Percentiles rank a stretch among this genome's conserved stretches.
Conservation (phyloP, 2,888 invertebrate genomes). For the Dasypogon diadema region DNA sequence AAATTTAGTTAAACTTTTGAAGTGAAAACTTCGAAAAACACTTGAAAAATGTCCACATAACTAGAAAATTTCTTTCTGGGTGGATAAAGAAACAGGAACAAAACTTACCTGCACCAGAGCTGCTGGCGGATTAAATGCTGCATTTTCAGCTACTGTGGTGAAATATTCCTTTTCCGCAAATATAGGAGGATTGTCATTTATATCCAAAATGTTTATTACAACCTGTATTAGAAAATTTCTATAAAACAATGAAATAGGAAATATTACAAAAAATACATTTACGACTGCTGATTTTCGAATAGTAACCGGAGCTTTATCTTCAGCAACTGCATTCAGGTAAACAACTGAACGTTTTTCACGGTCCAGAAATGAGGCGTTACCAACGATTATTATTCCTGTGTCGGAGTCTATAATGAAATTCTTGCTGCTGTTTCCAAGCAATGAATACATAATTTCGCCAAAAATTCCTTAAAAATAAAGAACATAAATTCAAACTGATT, state of each 20-base stretch:
- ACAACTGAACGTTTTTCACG: slow-evolving; percentile 80
- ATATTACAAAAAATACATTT: slow-evolving; percentile 70
- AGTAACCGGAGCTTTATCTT: slow-evolving; percentile 81
- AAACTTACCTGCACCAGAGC: slow-evolving; percentile 78
- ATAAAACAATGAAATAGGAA: slow-evolving; percentile 40
- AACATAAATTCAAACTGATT: too few relatives aligned
- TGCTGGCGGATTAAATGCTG: slow-evolving; percentile 83
- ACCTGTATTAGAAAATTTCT: slow-evolving; percentile 69
- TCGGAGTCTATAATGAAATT: slow-evolving; percentile 80
- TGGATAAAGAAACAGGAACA: too few relatives aligned
- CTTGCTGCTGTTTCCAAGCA: slow-evolving; percentile 80
- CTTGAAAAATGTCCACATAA: too few relatives aligned
- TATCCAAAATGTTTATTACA: slow-evolving; percentile 81
- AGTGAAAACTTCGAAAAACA: too few relatives aligned
- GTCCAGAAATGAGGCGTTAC: slow-evolving; percentile 79
- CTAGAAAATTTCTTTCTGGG: too few relatives aligned
- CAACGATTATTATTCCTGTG: slow-evolving; percentile 82
- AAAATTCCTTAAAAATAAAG: slow-evolving; percentile 71
- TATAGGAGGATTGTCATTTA: slow-evolving; percentile 89
- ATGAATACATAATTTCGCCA: slow-evolving; percentile 82
- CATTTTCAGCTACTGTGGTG: slow-evolving; percentile 86
- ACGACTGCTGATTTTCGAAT: slow-evolving; percentile 79
- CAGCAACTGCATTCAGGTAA: slow-evolving; percentile 82
- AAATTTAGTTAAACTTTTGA: too few relatives aligned
- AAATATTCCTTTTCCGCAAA: slow-evolving; percentile 84